Evolutionary conservation across 2,797 vertebrate genomes (phyloP).

Genomic region (Cirrhinus mrigala): DNA sequence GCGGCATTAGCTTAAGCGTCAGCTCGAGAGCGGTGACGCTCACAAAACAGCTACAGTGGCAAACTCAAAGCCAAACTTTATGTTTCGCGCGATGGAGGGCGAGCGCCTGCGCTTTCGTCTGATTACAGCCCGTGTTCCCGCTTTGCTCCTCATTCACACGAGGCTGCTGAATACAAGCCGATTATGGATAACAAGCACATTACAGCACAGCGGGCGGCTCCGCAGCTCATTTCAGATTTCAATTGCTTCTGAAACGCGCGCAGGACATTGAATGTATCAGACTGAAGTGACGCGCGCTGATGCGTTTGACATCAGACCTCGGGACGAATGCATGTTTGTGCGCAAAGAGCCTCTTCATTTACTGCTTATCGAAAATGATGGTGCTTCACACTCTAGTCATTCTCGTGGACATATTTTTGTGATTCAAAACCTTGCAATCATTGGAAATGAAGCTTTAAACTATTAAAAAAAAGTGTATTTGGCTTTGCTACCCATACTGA

Average conservation of each 20-base stretch:
- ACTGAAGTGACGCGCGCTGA: slow-evolving; percentile 91
- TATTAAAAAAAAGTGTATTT: not conserved
- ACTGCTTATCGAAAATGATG: not conserved
- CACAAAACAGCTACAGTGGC: slow-evolving; percentile 7
- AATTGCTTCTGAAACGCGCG: slow-evolving; percentile 89
- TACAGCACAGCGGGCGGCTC: slow-evolving; percentile 93
- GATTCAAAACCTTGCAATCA: not conserved
- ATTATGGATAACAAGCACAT: slow-evolving; percentile 99
- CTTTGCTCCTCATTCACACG: slow-evolving; percentile 89
- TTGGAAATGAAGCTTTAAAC: not conserved
- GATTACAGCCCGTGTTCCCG: slow-evolving; percentile 81
- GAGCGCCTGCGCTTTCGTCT: slow-evolving; percentile 68
- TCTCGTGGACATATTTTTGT: not conserved
- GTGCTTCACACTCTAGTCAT: not conserved
- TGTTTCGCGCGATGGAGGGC: slow-evolving; percentile 58
- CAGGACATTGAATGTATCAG: slow-evolving; percentile 95
- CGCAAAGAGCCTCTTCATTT: slow-evolving; percentile 45
- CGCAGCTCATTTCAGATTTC: slow-evolving; percentile 93
- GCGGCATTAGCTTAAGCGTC: slow-evolving; percentile 74
- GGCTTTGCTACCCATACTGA: not conserved
- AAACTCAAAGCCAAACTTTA: not conserved
- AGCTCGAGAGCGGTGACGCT: slow-evolving; percentile 46
- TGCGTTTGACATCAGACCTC: slow-evolving; percentile 88
- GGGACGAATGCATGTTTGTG: slow-evolving; percentile 63
- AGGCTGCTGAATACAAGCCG: slow-evolving; percentile 92